Evolutionary conservation across 2,888 invertebrate genomes (phyloP).

Genomic region (Dolichomitus sp.): DNA sequence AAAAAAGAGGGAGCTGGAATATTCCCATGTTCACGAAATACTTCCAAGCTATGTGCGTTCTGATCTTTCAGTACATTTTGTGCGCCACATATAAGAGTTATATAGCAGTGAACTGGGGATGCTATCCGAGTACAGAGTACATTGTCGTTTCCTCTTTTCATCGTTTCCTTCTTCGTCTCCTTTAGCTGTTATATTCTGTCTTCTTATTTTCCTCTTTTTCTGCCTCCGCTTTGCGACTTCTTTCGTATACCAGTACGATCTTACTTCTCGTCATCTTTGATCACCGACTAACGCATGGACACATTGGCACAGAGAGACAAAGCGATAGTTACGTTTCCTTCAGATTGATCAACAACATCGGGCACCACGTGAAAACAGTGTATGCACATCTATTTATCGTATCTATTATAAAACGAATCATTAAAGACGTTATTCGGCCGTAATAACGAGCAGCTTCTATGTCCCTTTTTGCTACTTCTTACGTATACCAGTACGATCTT

Average conservation of each 20-base stretch:
- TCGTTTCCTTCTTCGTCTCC: constrained; percentile 5
- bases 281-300: background rate
- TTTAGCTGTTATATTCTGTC: constrained; percentile 11
- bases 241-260: constrained; percentile 5
- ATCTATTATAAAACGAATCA: constrained; percentile 55
- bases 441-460: too few relatives aligned
- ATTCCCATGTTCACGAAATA: background rate
- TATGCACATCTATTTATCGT: background rate
- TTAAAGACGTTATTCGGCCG: constrained; percentile 52
- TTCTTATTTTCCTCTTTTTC: background rate
- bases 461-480: background rate
- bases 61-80: constrained; percentile 18
- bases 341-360: constrained; percentile 25
- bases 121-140: constrained; percentile 1
- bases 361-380: background rate
- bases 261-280: constrained; percentile 18
- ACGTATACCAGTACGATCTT: constrained; percentile 2
- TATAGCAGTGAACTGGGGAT: constrained; percentile 47
- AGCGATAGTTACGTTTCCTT: constrained; percentile 16
- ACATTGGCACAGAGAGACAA: constrained; percentile 6
- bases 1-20: background rate
- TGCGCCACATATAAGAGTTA: constrained; percentile 14
- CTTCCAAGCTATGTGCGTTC: background rate
- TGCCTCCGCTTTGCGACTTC: background rate
- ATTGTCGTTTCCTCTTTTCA: background rate